phyloP scores from a whole-genome alignment of 2,113 vertebrate species.

The Nothoprocta pentlandii region DNA sequence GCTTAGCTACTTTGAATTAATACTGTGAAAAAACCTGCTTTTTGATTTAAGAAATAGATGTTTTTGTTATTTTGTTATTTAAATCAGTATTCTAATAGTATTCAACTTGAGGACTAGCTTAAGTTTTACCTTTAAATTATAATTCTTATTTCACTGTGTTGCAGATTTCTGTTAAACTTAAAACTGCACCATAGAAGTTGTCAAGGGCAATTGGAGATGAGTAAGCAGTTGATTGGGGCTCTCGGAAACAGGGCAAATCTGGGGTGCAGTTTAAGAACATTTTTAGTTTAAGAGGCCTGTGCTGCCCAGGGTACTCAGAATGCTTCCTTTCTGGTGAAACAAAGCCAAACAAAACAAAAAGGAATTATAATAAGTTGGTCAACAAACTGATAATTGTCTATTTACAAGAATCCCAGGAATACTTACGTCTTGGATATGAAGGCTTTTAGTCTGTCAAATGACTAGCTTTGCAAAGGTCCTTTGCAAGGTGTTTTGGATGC shows the following conservation, averaged over 20 bases:
- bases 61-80: neutral
- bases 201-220: neutral
- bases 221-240: neutral
- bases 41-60: neutral
- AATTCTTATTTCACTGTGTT: neutral
- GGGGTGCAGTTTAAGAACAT: neutral
- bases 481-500: neutral
- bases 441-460: neutral
- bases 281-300: neutral
- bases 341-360: neutral
- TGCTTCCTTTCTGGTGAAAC: neutral
- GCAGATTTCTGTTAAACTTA: neutral
- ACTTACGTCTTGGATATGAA: neutral
- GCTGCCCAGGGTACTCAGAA: neutral
- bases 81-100: neutral
- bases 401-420: neutral
- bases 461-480: neutral
- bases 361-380: neutral
- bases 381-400: neutral
- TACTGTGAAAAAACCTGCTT: neutral
- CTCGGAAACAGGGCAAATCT: neutral
- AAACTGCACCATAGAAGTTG: neutral
- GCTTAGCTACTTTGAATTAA: neutral
- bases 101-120: neutral
- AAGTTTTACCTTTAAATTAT: neutral